Conservation (phyloP, 2,888 invertebrate species). For the Orthosia gothica region DNA sequence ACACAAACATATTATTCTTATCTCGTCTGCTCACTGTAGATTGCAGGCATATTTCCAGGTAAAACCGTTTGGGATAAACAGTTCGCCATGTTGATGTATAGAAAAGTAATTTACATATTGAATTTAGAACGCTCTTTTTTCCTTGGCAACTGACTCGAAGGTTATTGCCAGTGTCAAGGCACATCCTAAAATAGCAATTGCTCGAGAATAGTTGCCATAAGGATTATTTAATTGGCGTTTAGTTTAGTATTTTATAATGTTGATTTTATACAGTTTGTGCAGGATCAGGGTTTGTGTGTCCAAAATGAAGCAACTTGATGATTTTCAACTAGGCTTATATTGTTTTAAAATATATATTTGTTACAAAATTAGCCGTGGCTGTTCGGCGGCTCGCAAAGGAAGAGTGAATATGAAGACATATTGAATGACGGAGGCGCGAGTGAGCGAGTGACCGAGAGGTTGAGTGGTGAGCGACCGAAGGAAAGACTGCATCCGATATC, state of each 20-base stretch:
- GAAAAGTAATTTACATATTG: constrained; percentile 37
- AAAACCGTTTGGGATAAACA: constrained; percentile 62
- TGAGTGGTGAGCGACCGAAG: no score
- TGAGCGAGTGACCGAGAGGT: no score
- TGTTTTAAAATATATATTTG: no score
- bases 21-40: constrained; percentile 53
- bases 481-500: no score
- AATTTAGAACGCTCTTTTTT: constrained; percentile 26
- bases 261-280: constrained; percentile 20
- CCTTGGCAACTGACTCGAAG: constrained; percentile 33
- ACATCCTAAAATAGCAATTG: constrained; percentile 28
- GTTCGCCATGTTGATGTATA: constrained; percentile 24
- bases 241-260: background rate
- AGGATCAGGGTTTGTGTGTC: no score
- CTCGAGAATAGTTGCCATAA: constrained; percentile 14
- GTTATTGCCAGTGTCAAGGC: constrained; percentile 22
- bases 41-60: constrained; percentile 57
- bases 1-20: constrained; percentile 59
- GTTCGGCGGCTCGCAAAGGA: no score
- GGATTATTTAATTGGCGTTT: constrained; percentile 16
- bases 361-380: no score
- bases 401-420: no score
- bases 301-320: no score
- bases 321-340: no score
- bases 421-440: no score